Base-by-base conservation (phyloP, 2,113 vertebrate species). In the Aviceda subcristata region DNA sequence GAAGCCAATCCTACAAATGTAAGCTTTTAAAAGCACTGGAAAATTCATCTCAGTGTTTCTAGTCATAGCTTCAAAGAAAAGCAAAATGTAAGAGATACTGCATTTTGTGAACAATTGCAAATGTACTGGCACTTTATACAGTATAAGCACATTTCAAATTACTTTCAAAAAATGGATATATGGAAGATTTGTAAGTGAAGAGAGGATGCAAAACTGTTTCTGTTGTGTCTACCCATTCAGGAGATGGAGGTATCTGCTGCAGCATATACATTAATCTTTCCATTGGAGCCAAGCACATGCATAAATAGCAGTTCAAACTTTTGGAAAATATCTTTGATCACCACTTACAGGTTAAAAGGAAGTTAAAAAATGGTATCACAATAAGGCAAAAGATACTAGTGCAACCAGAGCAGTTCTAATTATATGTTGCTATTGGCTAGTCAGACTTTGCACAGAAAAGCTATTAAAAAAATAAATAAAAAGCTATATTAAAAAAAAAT, bases 261-360 rank as follows among this genome's bases (percentile, higher is more conserved):
- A 94, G 75, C 39, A 75, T 17, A 79, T 6, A 88, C 51, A 55
- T 2, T 15, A 62, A 88, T 62, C 81, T 55, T 86, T 74, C 81
- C 56, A 82, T 86, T 74, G 66, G 36, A 96, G 76, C 29, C 66
- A 84, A 68, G 85, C 50, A 86, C 29, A 56, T 11, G 74, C 74
- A 94, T 76, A 93, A 95, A 95, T 10, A 91, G 72, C 24, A 93
- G 95, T 94, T 96, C 93, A 97, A 97, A 97, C 71, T 88, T 10
- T 34, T 8, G 36, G 80, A 93, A 97, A 57, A 72, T 41, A 94
- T 22, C 71, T 97, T 93, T 90, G 91, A 97, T 96, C 75, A 75
- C 74, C 88, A 94, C 84, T 94, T 94, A 50, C 23, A 94, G 90
- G 90, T 96, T 94, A 92, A 90, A 94, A 93, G 84, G 66, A 92